These are phyloP conservation scores for Syrmaticus mikado DNA, from an alignment of 2,113 vertebrate species.

Conservation along the genomic window DNA sequence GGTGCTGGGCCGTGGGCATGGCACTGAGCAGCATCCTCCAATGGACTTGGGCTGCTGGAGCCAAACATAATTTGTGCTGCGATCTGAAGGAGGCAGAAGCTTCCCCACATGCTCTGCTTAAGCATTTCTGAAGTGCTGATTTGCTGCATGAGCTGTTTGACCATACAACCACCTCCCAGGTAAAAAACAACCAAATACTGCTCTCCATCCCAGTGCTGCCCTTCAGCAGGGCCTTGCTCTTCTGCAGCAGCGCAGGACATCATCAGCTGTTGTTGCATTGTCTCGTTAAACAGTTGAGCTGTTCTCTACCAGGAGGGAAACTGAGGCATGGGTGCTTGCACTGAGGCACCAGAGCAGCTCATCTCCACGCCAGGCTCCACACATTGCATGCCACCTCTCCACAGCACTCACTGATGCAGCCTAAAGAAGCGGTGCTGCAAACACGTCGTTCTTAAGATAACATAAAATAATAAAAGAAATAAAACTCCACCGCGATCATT, in stretches of 20 bases:
- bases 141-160: background rate
- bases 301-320: background rate
- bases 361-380: background rate
- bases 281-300: background rate
- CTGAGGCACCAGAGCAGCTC: background rate
- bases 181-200: background rate
- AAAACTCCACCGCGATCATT: background rate
- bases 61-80: background rate
- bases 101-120: background rate
- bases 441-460: background rate
- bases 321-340: background rate
- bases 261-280: accelerated
- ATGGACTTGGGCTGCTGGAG: background rate
- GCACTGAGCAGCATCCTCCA: background rate
- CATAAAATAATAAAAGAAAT: background rate
- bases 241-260: background rate
- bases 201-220: background rate
- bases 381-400: background rate
- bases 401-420: background rate
- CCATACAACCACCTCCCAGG: background rate
- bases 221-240: background rate
- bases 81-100: background rate
- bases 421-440: background rate
- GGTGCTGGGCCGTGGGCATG: background rate
- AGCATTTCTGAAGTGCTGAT: accelerated